phyloP scores from a whole-genome alignment of 2,113 vertebrate genomes.

The Bufo gargarizans region DNA sequence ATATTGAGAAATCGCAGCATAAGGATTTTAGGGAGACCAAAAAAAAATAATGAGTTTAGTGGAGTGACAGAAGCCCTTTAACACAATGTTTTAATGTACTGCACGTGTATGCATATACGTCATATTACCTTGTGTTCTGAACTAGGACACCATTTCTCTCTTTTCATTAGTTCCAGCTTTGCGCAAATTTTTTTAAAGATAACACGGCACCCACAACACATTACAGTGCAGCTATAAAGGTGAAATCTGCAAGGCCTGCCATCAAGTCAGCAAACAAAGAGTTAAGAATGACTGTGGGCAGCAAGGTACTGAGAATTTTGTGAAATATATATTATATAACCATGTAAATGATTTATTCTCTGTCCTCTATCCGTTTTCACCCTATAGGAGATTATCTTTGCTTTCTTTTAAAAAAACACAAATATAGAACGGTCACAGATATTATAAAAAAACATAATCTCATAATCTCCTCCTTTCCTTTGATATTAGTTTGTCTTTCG shows the following conservation, averaged over 20 bases:
- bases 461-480: too few species aligned
- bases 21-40: too few species aligned
- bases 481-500: too few species aligned
- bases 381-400: too few species aligned
- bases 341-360: not conserved
- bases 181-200: conserved; percentile 89
- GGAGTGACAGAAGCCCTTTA: too few species aligned
- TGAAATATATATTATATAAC: not conserved
- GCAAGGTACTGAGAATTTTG: conserved; percentile 77
- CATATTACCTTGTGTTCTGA: not conserved
- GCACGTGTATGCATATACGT: not conserved
- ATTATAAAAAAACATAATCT: too few species aligned
- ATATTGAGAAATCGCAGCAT: too few species aligned
- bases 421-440: too few species aligned
- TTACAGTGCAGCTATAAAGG: conserved; percentile 73
- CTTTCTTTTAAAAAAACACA: too few species aligned
- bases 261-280: conserved; percentile 87
- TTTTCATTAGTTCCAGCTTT: conserved; percentile 80
- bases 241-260: conserved; percentile 84
- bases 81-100: too few species aligned
- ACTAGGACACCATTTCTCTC: not conserved
- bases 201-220: conserved; percentile 65
- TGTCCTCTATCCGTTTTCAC: not conserved
- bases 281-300: conserved; percentile 87
- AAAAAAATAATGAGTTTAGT: too few species aligned